These are phyloP conservation scores for Chaetodon auriga DNA, from an alignment of 2,113 vertebrate species.

Conservation along the genomic window DNA sequence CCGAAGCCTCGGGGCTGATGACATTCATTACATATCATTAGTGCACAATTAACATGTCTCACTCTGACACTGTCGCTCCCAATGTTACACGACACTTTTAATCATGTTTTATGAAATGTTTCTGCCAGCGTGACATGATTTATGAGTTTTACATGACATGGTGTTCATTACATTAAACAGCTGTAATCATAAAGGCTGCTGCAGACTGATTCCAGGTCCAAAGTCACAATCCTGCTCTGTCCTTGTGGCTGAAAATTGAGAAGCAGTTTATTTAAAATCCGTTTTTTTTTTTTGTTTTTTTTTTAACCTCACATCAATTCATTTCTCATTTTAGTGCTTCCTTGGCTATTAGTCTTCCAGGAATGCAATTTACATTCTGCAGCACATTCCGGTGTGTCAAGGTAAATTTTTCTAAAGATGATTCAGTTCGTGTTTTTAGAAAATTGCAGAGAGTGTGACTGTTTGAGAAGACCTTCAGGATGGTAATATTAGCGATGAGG, in stretches of 20 bases:
- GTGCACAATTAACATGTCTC: slow-evolving; percentile 82
- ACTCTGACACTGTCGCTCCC: slow-evolving; percentile 69
- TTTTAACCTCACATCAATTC: background rate
- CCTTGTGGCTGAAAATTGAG: slow-evolving; percentile 25
- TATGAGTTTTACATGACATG: slow-evolving; percentile 78
- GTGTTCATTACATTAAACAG: slow-evolving; percentile 70
- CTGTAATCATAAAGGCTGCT: slow-evolving; percentile 45
- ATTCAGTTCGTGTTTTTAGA: background rate
- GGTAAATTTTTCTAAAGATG: slow-evolving; percentile 13
- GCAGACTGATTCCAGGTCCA: slow-evolving; percentile 45
- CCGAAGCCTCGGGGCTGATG: slow-evolving; percentile 78
- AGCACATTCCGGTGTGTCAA: background rate
- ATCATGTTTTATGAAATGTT: slow-evolving; percentile 79
- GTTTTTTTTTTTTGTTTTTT: background rate
- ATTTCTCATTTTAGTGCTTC: slow-evolving; percentile 11
- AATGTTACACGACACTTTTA: slow-evolving; percentile 83
- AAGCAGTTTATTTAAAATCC: slow-evolving; percentile 21
- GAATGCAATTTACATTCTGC: slow-evolving; percentile 43
- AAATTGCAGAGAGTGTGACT: background rate
- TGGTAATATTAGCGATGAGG: background rate
- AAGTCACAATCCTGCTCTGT: slow-evolving; percentile 76
- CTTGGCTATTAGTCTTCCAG: background rate
- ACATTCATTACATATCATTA: slow-evolving; percentile 84
- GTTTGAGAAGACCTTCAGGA: background rate
- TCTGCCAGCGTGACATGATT: slow-evolving; percentile 69